Percentiles rank a stretch among this genome's conserved stretches.
These are phyloP conservation scores for Psettodes erumei DNA, from an alignment of 2,113 vertebrate species.

Conservation along the genomic window DNA sequence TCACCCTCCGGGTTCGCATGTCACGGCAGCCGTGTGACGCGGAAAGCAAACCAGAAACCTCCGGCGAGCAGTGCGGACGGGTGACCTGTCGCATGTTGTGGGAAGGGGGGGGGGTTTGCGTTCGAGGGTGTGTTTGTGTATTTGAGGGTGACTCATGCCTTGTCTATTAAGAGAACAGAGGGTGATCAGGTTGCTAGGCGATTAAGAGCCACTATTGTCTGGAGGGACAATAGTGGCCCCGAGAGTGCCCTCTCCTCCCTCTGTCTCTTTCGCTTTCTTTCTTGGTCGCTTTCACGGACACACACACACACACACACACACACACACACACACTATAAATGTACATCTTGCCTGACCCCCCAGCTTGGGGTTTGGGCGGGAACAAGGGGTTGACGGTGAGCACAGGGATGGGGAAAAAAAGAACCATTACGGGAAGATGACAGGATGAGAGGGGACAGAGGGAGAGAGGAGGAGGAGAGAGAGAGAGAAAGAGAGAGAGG, in stretches of 20 bases:
- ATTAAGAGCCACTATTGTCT: conserved; percentile 82
- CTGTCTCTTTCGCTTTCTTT: conserved; percentile 33
- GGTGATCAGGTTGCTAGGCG: conserved; percentile 84
- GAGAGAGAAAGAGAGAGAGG: conserved; percentile 32
- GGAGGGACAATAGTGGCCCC: conserved; percentile 76
- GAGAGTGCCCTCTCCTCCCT: conserved; percentile 62
- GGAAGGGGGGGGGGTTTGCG: neutral
- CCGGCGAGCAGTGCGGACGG: neutral
- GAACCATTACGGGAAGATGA: conserved; percentile 39
- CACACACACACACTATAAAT: conserved; percentile 33
- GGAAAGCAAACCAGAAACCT: neutral
- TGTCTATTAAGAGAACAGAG: conserved; percentile 77
- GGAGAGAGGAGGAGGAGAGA: conserved; percentile 21
- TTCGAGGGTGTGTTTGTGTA: conserved; percentile 27
- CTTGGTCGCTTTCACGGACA: conserved; percentile 42
- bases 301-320: conserved; percentile 15
- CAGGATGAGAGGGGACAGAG: conserved; percentile 40
- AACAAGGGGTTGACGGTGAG: conserved; percentile 59
- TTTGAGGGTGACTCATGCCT: conserved; percentile 78
- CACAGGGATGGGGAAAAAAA: conserved; percentile 36
- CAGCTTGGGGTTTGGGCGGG: conserved; percentile 43
- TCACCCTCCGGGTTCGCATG: too few species aligned
- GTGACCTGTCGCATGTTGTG: conserved; percentile 18
- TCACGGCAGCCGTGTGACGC: neutral
- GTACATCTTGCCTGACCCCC: conserved; percentile 46